These are phyloP conservation scores for Merops nubicus DNA, from an alignment of 2,113 vertebrate species.

Conservation along the genomic window DNA sequence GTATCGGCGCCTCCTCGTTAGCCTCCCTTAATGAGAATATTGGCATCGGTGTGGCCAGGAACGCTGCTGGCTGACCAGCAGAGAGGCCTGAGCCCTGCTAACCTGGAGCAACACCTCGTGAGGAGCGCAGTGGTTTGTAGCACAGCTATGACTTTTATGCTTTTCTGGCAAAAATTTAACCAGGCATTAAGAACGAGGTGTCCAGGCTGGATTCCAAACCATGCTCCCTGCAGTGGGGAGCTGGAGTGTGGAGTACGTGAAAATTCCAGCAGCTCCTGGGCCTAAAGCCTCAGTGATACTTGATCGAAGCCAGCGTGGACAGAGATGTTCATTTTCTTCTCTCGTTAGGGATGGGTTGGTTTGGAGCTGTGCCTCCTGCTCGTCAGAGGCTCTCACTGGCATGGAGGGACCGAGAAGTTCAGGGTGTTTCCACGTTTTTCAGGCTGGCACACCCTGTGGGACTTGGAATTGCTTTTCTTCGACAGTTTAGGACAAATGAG, in stretches of 20 bases:
- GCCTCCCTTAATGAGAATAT: not conserved
- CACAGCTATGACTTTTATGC: not conserved
- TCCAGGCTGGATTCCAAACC: not conserved
- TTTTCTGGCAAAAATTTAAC: not conserved
- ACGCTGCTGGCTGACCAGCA: not conserved
- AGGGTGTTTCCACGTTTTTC: not conserved
- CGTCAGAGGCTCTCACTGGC: not conserved
- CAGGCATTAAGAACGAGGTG: not conserved
- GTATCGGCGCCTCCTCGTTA: not conserved
- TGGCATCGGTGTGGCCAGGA: not conserved
- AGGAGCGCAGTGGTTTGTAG: not conserved
- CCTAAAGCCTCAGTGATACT: not conserved
- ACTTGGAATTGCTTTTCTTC: not conserved
- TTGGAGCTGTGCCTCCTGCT: not conserved
- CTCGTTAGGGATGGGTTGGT: not conserved
- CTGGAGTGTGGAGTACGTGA: not conserved
- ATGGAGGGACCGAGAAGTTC: not conserved
- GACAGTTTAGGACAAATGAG: not conserved
- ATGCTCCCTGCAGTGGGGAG: not conserved
- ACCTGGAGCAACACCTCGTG: not conserved
- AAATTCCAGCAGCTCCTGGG: not conserved
- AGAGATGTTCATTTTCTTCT: not conserved
- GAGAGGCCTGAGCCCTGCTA: not conserved
- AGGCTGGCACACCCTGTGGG: not conserved
- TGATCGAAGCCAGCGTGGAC: not conserved